These are phyloP conservation scores for Macrosoma leucophasiata DNA, from an alignment of 2,888 invertebrate genomes.

Conservation along the genomic window DNA sequence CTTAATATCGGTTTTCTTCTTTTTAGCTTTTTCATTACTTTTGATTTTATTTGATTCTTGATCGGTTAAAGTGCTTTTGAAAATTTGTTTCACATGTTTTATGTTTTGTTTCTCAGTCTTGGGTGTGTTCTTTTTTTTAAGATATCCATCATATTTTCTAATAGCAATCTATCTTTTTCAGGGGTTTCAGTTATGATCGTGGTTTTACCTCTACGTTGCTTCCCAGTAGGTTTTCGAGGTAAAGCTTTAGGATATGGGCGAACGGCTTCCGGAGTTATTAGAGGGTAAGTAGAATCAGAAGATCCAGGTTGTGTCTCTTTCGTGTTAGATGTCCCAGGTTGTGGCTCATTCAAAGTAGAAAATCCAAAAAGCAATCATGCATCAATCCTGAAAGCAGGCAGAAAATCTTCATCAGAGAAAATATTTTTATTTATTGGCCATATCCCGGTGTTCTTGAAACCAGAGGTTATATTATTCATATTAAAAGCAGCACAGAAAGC, in stretches of 20 bases:
- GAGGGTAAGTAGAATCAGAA: constrained; percentile 8
- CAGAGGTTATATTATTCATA: constrained; percentile 16
- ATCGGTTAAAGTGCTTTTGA: constrained; percentile 18
- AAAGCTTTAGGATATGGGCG: constrained; percentile 17
- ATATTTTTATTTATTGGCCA: constrained; percentile 15
- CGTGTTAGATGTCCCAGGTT: constrained; percentile 6
- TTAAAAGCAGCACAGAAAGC: constrained; percentile 18
- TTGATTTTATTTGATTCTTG: constrained; percentile 17
- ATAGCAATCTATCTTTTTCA: constrained; percentile 16
- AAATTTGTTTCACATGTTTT: constrained; percentile 23
- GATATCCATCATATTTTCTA: constrained; percentile 18
- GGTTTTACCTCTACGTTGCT: constrained; percentile 15
- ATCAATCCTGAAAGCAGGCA: constrained; percentile 14
- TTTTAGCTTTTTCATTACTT: constrained; percentile 17
- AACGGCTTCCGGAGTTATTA: constrained; percentile 15
- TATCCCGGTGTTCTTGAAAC: constrained; percentile 16
- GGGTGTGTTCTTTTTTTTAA: constrained; percentile 19
- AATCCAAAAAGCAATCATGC: constrained; percentile 5
- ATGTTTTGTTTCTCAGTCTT: constrained; percentile 19
- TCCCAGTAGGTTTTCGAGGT: constrained; percentile 14
- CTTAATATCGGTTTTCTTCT: constrained; percentile 14
- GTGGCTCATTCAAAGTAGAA: constrained; percentile 11
- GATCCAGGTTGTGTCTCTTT: no score
- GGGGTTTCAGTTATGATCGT: constrained; percentile 17
- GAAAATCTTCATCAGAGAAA: constrained; percentile 15